Percentiles rank a stretch among this genome's conserved stretches.
Evolutionary conservation across 2,113 vertebrate species (phyloP).

Genomic region (Siniperca chuatsi): DNA sequence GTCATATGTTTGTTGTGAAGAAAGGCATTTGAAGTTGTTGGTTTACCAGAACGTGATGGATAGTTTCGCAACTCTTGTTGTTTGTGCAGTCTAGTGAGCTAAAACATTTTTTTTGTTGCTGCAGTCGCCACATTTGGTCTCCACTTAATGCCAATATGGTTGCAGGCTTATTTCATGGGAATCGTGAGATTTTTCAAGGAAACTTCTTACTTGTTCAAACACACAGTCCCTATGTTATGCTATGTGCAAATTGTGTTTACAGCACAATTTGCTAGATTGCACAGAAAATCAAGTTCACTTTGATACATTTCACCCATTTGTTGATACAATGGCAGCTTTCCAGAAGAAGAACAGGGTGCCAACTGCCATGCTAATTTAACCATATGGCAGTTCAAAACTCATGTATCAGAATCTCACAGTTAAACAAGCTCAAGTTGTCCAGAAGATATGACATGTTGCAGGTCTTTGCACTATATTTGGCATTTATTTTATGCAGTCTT

Average conservation of each 20-base stretch:
- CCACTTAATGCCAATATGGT: neutral
- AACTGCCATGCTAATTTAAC: slow-evolving; percentile 43
- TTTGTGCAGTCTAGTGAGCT: neutral
- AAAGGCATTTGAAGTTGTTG: neutral
- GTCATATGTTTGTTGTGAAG: neutral
- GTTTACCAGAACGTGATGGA: neutral
- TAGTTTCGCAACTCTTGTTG: neutral
- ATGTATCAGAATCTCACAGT: slow-evolving; percentile 18
- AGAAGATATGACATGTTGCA: slow-evolving; percentile 7
- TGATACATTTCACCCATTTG: slow-evolving; percentile 45
- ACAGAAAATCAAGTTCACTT: slow-evolving; percentile 45
- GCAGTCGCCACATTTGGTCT: neutral
- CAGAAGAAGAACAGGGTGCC: slow-evolving; percentile 31
- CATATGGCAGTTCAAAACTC: slow-evolving; percentile 52
- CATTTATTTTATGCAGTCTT: neutral
- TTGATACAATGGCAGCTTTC: slow-evolving; percentile 44
- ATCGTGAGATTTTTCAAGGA: neutral
- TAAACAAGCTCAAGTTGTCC: slow-evolving; percentile 27
- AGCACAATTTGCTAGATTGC: slow-evolving; percentile 24
- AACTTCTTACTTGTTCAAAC: neutral
- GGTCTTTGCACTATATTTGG: slow-evolving; percentile 8
- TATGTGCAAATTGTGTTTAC: slow-evolving; percentile 9
- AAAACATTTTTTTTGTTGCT: neutral
- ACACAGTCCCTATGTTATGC: neutral
- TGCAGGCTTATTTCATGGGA: neutral